Conservation (phyloP, 2,797 vertebrate species). For the Setipinna tenuifilis region DNA sequence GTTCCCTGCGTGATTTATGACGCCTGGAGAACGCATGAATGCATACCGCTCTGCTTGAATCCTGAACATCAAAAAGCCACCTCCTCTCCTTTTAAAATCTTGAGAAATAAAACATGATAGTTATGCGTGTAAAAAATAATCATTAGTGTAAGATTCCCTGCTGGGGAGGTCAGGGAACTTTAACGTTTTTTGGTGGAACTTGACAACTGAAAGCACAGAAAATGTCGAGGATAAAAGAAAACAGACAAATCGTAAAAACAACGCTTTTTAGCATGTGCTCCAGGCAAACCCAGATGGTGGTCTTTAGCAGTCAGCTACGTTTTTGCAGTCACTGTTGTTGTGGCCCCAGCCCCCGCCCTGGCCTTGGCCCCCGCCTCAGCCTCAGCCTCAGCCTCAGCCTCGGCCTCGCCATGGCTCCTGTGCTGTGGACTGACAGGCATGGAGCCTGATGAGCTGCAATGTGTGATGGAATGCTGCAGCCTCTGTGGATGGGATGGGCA, state of each 20-base stretch:
- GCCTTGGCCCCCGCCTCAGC: too few relatives aligned
- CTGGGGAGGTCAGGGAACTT: not conserved
- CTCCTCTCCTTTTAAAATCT: not conserved
- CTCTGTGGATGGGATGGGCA: conserved; percentile 43
- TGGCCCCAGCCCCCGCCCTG: not conserved
- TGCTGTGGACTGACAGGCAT: not conserved
- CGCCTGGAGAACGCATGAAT: conserved; percentile 62
- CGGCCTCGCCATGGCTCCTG: not conserved
- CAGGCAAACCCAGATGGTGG: not conserved
- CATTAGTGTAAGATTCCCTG: conserved; percentile 3
- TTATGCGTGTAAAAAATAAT: conserved; percentile 15
- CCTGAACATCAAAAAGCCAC: conserved; percentile 6
- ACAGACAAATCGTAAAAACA: not conserved
- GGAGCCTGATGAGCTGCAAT: conserved; percentile 43
- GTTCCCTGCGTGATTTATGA: conserved; percentile 73
- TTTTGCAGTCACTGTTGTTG: conserved; percentile 38
- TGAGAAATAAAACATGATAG: conserved; percentile 22
- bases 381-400: not conserved
- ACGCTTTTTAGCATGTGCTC: not conserved
- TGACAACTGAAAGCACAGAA: not conserved
- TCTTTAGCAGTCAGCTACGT: not conserved
- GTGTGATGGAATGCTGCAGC: conserved; percentile 48
- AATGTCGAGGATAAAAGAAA: not conserved
- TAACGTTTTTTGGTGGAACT: not conserved
- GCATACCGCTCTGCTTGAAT: conserved; percentile 41